Evolutionary conservation across 2,113 vertebrate species (phyloP), one percentile per base, ranked within the genome.

Genomic region (Pachypanchax playfairii): DNA sequence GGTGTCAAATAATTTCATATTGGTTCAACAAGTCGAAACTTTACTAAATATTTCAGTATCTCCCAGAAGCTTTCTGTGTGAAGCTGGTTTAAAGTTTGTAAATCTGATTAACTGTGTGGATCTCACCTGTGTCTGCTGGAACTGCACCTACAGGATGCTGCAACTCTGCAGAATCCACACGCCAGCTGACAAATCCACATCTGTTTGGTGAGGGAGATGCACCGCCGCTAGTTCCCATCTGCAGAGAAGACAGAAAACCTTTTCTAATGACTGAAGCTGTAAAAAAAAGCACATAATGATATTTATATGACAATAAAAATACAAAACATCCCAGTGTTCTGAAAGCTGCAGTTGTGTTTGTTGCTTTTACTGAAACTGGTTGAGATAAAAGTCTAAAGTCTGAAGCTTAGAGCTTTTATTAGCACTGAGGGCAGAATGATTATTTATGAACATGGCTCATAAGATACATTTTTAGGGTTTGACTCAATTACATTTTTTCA

Each of bases 181-280:
- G 20, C 80, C 85, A 80, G 61, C 22, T 73, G 59, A 71, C 29
- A 12, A 53, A 53, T 9, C 44, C 31, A 26, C 36, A 2, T 28
- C 42, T 39, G 25, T 8, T 46, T 5, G 18, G 14, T 0, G 50
- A 42, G 0, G 61, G 35, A 18, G 54, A 28, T 46, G 38, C 9
- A n/a, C 5, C 43, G 5, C 38, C 14, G 12, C 18, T 38, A 44
- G 58, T 66, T n/a, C 44, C 55, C 65, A 79, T 65, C 79, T 77
- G 44, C 0, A 20, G 1, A 11, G 48, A 63, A 21, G 17, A 55
- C 1, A 67, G 18, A 10, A 8, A 42, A 4, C 1, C 46, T 57
- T 65, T 70, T 54, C 20, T 56, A 39, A 13, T 24, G 0, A 41
- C 6, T n/a, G n/a, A n/a, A n/a, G n/a, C n/a, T n/a, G n/a, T n/a